phyloP scores from a whole-genome alignment of 2,888 invertebrate species.

The Agriotes lineatus region DNA sequence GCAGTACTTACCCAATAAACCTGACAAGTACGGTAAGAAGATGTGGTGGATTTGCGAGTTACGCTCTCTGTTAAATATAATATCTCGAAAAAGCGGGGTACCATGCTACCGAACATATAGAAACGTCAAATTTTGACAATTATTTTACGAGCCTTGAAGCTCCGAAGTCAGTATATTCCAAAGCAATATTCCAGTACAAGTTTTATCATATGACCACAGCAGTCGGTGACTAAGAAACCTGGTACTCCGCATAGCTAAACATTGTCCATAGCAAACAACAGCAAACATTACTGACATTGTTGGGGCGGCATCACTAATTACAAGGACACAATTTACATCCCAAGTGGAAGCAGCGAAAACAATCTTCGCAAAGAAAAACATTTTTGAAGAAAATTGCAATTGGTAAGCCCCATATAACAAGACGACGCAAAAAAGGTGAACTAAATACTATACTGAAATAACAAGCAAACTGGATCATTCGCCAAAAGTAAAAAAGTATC shows the following conservation, averaged over 20 bases:
- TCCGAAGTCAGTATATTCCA: not conserved
- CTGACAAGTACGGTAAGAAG: slow-evolving; percentile 42
- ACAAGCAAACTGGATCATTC: slow-evolving; percentile 5
- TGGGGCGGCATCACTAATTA: slow-evolving; percentile 5
- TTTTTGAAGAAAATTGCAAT: slow-evolving; percentile 3
- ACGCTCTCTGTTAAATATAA: slow-evolving; percentile 10
- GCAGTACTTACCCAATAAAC: slow-evolving; percentile 39
- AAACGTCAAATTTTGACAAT: slow-evolving; percentile 4
- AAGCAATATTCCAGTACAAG: not conserved
- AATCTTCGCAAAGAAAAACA: not conserved
- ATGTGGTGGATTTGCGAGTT: slow-evolving; percentile 30
- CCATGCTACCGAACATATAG: slow-evolving; percentile 22
- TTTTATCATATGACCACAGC: not conserved
- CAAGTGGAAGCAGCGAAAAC: not conserved
- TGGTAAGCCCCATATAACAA: not conserved
- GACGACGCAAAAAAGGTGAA: not conserved
- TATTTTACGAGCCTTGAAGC: not conserved
- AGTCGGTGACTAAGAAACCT: too few species aligned
- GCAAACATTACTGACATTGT: too few species aligned
- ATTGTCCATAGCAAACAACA: too few species aligned
- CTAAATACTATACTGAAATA: slow-evolving; percentile 10
- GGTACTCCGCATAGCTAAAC: too few species aligned
- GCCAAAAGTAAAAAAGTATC: not conserved
- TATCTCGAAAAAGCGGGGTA: slow-evolving; percentile 18
- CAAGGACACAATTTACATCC: slow-evolving; percentile 7